A percentile compares a stretch with the other conserved stretches of the same genome.
Conservation (phyloP, 2,888 invertebrate genomes). For the Stenchaetothrips biformis region DNA sequence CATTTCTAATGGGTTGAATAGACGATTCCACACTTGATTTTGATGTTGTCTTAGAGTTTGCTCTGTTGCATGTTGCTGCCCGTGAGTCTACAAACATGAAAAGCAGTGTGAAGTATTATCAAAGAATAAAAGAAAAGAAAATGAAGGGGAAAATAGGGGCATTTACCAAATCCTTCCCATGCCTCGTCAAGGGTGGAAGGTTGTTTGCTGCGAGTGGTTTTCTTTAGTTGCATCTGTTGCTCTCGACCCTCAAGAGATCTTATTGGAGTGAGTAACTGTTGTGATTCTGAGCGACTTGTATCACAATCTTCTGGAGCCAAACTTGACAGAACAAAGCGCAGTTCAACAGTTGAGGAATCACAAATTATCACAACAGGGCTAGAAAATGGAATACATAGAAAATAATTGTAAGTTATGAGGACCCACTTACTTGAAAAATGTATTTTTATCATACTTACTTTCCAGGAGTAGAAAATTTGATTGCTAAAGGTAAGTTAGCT, state of each 20-base stretch:
- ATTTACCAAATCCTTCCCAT: neutral
- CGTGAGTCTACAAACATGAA: neutral
- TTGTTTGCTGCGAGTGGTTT: neutral
- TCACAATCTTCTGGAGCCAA: constrained; percentile 4
- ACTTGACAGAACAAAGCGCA: constrained; percentile 2
- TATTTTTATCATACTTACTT: constrained; percentile 49
- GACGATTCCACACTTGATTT: neutral
- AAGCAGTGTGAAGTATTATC: neutral
- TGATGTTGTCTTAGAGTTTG: neutral
- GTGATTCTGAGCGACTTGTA: neutral
- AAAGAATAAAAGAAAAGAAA: neutral
- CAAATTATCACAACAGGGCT: constrained; percentile 5
- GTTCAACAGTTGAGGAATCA: neutral
- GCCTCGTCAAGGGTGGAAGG: neutral
- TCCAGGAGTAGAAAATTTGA: constrained; percentile 73
- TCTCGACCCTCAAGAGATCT: neutral
- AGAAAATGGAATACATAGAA: neutral
- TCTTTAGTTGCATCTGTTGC: neutral
- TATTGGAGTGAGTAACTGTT: neutral
- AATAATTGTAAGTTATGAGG: neutral
- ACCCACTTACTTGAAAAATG: neutral
- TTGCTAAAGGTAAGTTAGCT: constrained; percentile 59
- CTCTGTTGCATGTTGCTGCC: neutral
- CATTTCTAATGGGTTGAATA: neutral
- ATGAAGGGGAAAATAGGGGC: neutral